Evolutionary conservation across 92 coral and sea anemone genomes (phyloP).

Genomic region (Zoanthus sansibaricus): DNA sequence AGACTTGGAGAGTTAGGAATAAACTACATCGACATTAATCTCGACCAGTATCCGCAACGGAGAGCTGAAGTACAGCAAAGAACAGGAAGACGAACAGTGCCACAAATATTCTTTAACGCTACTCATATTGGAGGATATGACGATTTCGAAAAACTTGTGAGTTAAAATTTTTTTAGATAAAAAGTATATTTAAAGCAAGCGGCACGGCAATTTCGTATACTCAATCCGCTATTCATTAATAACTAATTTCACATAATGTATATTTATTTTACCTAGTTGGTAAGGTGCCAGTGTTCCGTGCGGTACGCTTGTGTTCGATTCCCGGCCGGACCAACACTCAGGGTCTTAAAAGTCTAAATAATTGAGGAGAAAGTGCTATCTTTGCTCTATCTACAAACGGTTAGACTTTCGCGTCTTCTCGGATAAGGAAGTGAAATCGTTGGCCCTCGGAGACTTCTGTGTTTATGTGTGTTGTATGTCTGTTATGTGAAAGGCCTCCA

Average conservation of each 20-base stretch:
- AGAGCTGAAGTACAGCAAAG: constrained; percentile 83
- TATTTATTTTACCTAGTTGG: neutral
- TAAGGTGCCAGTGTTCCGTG: no score
- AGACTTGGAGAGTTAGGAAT: constrained; percentile 78
- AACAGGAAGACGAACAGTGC: constrained; percentile 91
- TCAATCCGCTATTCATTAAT: neutral
- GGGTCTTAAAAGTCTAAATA: no score
- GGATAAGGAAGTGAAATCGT: no score
- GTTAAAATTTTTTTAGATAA: neutral
- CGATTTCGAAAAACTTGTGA: constrained; percentile 88
- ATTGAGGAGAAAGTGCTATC: no score
- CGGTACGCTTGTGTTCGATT: no score
- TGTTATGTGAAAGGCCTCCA: no score
- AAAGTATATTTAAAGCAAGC: neutral
- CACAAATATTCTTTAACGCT: constrained; percentile 94
- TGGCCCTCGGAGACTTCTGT: no score
- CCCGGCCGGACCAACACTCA: no score
- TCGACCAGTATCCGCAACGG: constrained; percentile 80
- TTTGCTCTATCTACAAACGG: no score
- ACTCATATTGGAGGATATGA: constrained; percentile 91
- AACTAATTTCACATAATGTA: neutral
- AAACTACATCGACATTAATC: constrained; percentile 81
- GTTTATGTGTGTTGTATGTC: no score
- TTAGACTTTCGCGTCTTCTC: no score
- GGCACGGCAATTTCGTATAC: neutral